Evolutionary conservation across 2,113 vertebrate species (phyloP), one percentile per base, ranked within the genome.

Genomic region (Oreochromis niloticus): DNA sequence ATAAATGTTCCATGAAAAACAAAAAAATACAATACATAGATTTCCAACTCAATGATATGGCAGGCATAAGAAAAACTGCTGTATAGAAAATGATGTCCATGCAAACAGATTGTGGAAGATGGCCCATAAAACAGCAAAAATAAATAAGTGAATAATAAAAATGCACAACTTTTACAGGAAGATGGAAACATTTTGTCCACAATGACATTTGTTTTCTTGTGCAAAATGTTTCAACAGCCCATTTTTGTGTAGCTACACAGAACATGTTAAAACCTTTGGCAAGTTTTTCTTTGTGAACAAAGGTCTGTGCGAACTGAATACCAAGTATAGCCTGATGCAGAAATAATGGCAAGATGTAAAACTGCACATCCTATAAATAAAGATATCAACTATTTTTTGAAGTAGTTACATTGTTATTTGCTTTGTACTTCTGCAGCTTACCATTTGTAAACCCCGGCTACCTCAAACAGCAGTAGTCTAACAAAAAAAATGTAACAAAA

Each of bases 141-240:
- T 75, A 68, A 68, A 68, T 22, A 68, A 68, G 34, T 39, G 34
- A 68, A 39, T 68, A 39, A 13, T 68, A 87, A 82, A 90, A 88
- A 80, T 80, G 81, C 52, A 87, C 30, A 5, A 82, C 73, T 87
- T 73, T 19, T 68, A 92, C 59, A 86, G 50, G 39, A 84, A 86
- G 27, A 89, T 88, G 80, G 86, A 94, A 92, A 93, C 86, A 92
- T 93, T 89, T 93, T 92, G 91, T 92, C 61, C 63, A 87, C 48
- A 56, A 50, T 86, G 57, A 88, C 52, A 63, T 85, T 13, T 81
- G 63, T 43, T 82, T 71, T 80, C 9, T 85, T 6, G 14, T 86
- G 86, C 87, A 94, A 92, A 94, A 93, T 87, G 85, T 91, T 92
- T 92, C 81, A 82, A 68, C 32, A 80, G 84, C 56, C 13, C 36